phyloP scores from a whole-genome alignment of 2,797 vertebrate genomes.

The Oceanodroma leucorhoa region DNA sequence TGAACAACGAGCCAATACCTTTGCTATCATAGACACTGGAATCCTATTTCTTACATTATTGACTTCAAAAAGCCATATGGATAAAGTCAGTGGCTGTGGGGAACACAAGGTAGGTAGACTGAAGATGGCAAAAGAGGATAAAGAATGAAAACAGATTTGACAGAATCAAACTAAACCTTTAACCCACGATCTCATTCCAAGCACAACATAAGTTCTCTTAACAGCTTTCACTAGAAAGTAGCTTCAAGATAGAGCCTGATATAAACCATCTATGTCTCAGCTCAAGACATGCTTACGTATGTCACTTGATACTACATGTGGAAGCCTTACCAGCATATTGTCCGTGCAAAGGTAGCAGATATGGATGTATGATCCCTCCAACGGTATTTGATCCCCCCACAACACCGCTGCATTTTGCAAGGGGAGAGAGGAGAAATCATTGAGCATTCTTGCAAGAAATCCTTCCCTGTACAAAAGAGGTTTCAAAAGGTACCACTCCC shows the following conservation, averaged over 20 bases:
- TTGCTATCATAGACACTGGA: neutral
- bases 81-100: neutral
- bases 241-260: neutral
- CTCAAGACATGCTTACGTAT: neutral
- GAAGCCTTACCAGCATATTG: neutral
- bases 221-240: neutral
- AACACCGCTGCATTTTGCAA: neutral
- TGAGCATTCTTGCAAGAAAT: neutral
- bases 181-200: neutral
- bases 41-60: neutral
- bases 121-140: neutral
- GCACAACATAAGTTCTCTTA: neutral
- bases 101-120: neutral
- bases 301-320: rapidly evolving
- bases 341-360: neutral
- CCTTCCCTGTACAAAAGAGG: neutral
- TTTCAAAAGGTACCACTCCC: neutral
- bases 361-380: neutral
- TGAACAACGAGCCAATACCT: neutral
- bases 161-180: neutral
- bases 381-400: neutral
- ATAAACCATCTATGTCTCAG: neutral
- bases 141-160: neutral
- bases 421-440: neutral
- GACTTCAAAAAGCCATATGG: neutral